Evolutionary conservation across 2,113 vertebrate species (phyloP), one percentile per base, ranked within the genome.

Genomic region (Heloderma charlesbogerti): DNA sequence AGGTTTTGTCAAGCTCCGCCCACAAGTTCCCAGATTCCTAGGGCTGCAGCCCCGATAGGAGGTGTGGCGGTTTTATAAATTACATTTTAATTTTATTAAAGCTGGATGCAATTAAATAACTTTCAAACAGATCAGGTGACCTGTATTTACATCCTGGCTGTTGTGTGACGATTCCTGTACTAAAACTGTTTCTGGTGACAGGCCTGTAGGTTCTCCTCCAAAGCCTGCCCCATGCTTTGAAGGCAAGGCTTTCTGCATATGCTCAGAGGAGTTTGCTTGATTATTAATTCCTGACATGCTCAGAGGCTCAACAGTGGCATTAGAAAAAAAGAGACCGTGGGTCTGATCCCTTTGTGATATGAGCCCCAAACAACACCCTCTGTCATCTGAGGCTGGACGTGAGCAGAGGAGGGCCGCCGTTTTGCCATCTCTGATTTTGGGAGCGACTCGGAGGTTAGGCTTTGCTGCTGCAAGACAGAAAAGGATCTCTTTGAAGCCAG

Each of bases 381-480:
- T 18, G 40, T 15, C 0, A 29, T 22, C 37, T 37, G 57, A 37
- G 85, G 10, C 37, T 22, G 43, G 51, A 34, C 34, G 40, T 10
- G 29, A 45, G 37, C n/a, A 40, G 45, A 83, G 82, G 67, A 74
- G 20, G 83, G 89, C 89, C 43, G 91, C 84, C 43, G 10, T 37
- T 29, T 63, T 25, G 27, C 27, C 27, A 67, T 67, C n/a, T 2
- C 27, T 4, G 72, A 16, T 69, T 43, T 43, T 54, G 1, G 63
- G 34, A 27, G 40, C 29, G 18, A 34, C 79, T 22, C 2, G 25
- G 16, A 54, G 6, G 22, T 7, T 2, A 10, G 20, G 91, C 86
- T 91, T 95, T 93, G 95, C 95, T 67, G 27, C 63, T 20, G 43
- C 37, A 31, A n/a, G 27, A 7, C 20, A 54, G 22, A 78, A 48